Evolutionary conservation across 2,888 invertebrate species (phyloP), one percentile per base, ranked within the genome.

Genomic region (Acheta domesticus): DNA sequence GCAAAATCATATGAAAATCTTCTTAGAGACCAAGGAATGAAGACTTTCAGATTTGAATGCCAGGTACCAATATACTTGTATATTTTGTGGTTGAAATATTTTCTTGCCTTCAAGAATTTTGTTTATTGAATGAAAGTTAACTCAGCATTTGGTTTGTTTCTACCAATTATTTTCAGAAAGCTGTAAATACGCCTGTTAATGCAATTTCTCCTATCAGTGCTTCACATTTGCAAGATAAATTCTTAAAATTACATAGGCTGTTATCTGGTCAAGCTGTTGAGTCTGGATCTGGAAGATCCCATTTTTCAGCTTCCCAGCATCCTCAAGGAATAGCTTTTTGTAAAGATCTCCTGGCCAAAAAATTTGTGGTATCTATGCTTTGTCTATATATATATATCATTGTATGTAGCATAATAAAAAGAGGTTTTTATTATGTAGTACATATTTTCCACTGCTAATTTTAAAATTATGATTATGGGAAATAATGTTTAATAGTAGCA

Each of bases 171-270:
- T 84, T 87, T 11, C 86, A 94, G 86, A 96, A 95, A 86, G 94
- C 94, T 79, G 92, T 97, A 5, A 96, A 95, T 85, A 93, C 93
- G 78, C 94, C 96, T 4, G 91, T 97, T 0, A 97, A 97, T 88
- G 92, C 96, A 12, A 92, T 97, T 80, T 94, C 96, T 8, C 92
- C 93, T 3, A 91, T 92, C 1, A 95, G 91, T 84, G 89, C 92
- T 0, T 87, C 90, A 74, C 96, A 96, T 86, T 88, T 94, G 82
- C 87, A 87, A 83, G 93, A 93, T 84, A 97, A 96, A 86, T 93
- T 92, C 85, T 91, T 92, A 79, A 93, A 92, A 83, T 88, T 97
- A 1, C 89, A 88, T n/a, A 89, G 88, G 82, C 89, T 97, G 82
- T 88, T 97, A 11, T 88, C 88, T 78, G 96, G 96, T 1, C 91